A percentile compares a stretch with the other conserved stretches of the same genome.
Evolutionary conservation across 1,140 invertebrate genomes (phyloP).

Genomic region (Solen grandis): DNA sequence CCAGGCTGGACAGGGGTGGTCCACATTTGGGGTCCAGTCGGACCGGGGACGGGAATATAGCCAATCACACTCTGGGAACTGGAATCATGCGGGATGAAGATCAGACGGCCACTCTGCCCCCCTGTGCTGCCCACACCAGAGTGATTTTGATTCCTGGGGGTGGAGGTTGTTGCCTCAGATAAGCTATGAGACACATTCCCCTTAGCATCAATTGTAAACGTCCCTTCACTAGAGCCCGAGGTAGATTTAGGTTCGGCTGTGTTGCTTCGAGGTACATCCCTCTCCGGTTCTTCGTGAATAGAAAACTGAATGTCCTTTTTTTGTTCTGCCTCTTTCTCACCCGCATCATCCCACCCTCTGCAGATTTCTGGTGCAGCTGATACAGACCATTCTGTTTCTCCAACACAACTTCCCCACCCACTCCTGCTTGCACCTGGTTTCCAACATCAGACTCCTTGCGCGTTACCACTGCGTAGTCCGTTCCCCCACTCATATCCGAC

Average conservation of each 20-base stretch:
- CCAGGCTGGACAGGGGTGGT: neutral
- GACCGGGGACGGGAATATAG: no score
- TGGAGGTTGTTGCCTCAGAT: slow-evolving; percentile 23
- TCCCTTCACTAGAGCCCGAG: slow-evolving; percentile 15
- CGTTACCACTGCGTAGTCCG: slow-evolving; percentile 16
- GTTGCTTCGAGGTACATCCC: neutral
- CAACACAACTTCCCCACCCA: neutral
- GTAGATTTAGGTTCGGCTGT: neutral
- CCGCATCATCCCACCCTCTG: no score
- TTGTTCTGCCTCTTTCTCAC: no score
- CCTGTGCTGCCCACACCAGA: slow-evolving; percentile 18
- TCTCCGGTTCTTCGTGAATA: slow-evolving; percentile 40
- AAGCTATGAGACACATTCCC: slow-evolving; percentile 37
- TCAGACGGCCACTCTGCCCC: slow-evolving; percentile 32
- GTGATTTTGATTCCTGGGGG: slow-evolving; percentile 28
- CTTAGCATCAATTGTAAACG: slow-evolving; percentile 4
- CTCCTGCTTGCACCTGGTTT: neutral
- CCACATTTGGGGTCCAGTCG: neutral
- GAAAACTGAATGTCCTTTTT: no score
- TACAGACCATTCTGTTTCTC: slow-evolving; percentile 41
- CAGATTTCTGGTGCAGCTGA: slow-evolving; percentile 11
- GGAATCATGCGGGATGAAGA: slow-evolving; percentile 51
- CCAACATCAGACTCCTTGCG: neutral
- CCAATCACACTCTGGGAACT: slow-evolving; percentile 51
- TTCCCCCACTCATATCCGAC: slow-evolving; percentile 33